Evolutionary conservation across 37 sponge, comb jelly and placozoan species (phyloP).

Genomic region (Chondrilla cf. caribensis): DNA sequence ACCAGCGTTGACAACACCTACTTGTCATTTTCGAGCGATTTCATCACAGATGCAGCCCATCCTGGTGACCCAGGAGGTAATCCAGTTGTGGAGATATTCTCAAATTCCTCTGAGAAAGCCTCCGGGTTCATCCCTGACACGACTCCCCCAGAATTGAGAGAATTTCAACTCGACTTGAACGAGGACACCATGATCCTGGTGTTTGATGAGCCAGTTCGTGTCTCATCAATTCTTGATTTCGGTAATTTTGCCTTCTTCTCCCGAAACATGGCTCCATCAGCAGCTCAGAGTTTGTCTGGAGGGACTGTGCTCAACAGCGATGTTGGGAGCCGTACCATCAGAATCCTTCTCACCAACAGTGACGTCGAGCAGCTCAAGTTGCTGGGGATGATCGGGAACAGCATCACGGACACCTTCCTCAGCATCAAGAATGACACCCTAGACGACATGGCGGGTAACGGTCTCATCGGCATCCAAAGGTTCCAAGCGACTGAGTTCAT

Average conservation of each 20-base stretch:
- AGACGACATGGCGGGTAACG: conserved; percentile 63
- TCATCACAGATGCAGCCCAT: conserved; percentile 66
- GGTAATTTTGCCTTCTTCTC: conserved; percentile 55
- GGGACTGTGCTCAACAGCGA: conserved; percentile 49
- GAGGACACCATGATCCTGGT: conserved; percentile 62
- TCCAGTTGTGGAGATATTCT: conserved; percentile 19
- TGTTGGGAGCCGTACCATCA: conserved; percentile 57
- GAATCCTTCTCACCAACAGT: conserved; percentile 35
- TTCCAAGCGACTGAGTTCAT: conserved; percentile 51
- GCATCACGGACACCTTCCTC: conserved; percentile 59
- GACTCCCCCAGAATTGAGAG: conserved; percentile 57
- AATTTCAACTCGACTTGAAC: conserved; percentile 71
- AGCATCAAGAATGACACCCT: conserved; percentile 43
- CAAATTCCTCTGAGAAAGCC: conserved; percentile 34
- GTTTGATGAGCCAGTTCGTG: conserved; percentile 79
- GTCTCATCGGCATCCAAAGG: background rate
- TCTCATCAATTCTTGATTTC: conserved; percentile 60
- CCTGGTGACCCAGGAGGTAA: conserved; percentile 29
- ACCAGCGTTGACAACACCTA: conserved; percentile 45
- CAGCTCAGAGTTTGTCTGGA: conserved; percentile 34
- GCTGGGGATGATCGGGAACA: conserved; percentile 50
- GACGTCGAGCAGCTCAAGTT: conserved; percentile 66
- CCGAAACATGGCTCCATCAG: conserved; percentile 12
- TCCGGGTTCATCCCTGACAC: conserved; percentile 32
- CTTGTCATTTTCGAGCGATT: conserved; percentile 47